Conservation (phyloP, 2,113 vertebrate species). For the Pomatostomus ruficeps region DNA sequence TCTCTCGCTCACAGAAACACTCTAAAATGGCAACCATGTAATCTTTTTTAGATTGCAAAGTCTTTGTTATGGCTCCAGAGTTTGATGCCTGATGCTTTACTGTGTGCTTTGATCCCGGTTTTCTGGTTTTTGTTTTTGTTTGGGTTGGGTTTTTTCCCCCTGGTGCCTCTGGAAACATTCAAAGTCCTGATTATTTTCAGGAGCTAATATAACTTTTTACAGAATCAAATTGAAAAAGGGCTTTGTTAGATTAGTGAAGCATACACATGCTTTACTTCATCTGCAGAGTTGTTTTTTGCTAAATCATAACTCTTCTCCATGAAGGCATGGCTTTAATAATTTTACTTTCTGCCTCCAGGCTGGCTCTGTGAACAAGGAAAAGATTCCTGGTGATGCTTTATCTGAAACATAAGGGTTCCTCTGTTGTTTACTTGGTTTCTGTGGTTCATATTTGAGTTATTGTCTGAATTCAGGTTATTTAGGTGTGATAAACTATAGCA, state of each 20-base stretch:
- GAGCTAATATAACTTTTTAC: background rate
- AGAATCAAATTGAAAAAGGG: background rate
- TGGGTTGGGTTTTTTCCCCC: background rate
- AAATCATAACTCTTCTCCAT: background rate
- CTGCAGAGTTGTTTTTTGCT: background rate
- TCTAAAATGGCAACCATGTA: slow-evolving; percentile 6
- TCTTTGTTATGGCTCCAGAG: slow-evolving; percentile 35
- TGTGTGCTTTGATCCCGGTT: background rate
- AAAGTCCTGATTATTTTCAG: background rate
- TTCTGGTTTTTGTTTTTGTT: background rate
- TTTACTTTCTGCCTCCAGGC: background rate
- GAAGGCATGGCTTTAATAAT: background rate
- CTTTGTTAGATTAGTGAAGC: background rate
- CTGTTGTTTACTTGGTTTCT: background rate
- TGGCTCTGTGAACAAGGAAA: background rate
- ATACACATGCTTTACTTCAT: background rate
- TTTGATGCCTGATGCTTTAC: background rate
- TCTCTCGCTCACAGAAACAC: slow-evolving; percentile 6
- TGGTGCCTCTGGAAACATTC: background rate
- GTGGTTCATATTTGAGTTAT: background rate
- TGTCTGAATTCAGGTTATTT: background rate
- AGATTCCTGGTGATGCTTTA: background rate
- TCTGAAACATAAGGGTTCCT: background rate
- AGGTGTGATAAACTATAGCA: background rate
- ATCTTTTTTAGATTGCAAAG: slow-evolving; percentile 34